Conservation (phyloP, 2,888 invertebrate species). For the Achlya flavicornis region DNA sequence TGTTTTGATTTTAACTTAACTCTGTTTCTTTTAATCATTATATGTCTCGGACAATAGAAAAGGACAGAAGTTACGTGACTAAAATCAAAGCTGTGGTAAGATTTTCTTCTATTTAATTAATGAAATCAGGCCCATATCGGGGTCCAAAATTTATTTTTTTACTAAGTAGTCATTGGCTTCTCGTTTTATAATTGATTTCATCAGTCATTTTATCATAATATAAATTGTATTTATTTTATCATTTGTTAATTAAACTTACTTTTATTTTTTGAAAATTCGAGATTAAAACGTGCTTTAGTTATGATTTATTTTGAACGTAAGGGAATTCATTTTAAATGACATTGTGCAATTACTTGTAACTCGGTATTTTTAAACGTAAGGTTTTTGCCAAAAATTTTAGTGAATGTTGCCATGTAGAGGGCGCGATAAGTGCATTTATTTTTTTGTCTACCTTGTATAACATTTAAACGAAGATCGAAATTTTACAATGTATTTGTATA, state of each 20-base stretch:
- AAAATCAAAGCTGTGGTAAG: constrained; percentile 39
- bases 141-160: constrained; percentile 40
- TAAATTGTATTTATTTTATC: constrained; percentile 14
- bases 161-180: constrained; percentile 28
- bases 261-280: constrained; percentile 52
- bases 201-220: constrained; percentile 1
- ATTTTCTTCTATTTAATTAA: constrained; percentile 33
- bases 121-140: constrained; percentile 36
- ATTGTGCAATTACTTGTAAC: constrained; percentile 59
- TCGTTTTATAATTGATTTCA: constrained; percentile 21
- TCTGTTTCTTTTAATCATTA: constrained; percentile 19
- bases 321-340: constrained; percentile 43
- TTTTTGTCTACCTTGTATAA: constrained; percentile 58
- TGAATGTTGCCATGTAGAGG: constrained; percentile 73
- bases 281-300: constrained; percentile 52
- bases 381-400: constrained; percentile 66
- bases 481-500: constrained; percentile 59
- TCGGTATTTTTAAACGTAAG: constrained; percentile 51
- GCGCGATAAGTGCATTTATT: constrained; percentile 76
- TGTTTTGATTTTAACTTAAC: constrained; percentile 32
- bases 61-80: constrained; percentile 18
- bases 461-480: constrained; percentile 55
- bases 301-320: constrained; percentile 35
- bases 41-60: constrained; percentile 9
- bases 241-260: constrained; percentile 27